These are phyloP conservation scores for Astyanax mexicanus DNA, from an alignment of 2,797 vertebrate genomes.

Conservation along the genomic window DNA sequence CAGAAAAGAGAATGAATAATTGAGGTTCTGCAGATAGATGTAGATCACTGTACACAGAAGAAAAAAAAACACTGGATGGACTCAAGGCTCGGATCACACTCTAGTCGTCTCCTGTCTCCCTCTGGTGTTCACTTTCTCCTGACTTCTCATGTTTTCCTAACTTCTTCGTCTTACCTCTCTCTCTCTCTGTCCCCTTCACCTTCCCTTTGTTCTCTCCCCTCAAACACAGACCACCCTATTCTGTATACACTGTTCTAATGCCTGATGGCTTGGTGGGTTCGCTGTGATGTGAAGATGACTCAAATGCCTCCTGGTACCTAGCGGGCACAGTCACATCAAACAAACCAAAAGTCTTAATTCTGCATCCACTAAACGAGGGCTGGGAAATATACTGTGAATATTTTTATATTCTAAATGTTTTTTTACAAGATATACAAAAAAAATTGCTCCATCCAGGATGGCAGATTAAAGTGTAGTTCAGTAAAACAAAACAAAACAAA, in stretches of 20 bases:
- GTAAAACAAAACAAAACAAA: not conserved
- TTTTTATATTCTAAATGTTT: too few species aligned
- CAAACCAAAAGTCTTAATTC: not conserved
- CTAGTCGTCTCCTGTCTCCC: conserved; percentile 49
- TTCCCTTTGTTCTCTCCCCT: not conserved
- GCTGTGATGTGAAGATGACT: conserved; percentile 6
- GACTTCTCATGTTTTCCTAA: conserved; percentile 3
- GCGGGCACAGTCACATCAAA: not conserved
- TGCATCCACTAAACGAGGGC: not conserved
- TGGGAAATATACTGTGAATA: too few species aligned
- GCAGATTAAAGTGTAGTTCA: too few species aligned
- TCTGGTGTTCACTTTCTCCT: conserved; percentile 48
- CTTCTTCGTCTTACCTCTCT: not conserved
- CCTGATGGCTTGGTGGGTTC: not conserved
- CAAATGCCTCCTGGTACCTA: not conserved
- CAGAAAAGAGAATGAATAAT: conserved; percentile 71
- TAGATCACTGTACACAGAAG: conserved; percentile 71
- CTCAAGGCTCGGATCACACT: conserved; percentile 35
- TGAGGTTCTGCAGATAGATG: conserved; percentile 78
- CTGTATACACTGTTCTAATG: not conserved
- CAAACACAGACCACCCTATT: not conserved
- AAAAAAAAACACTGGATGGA: conserved; percentile 49
- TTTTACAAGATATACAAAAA: too few species aligned
- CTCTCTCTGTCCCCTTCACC: not conserved
- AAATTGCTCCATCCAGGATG: not conserved